These are phyloP conservation scores for Macropodus opercularis DNA, from an alignment of 2,797 vertebrate genomes.

Conservation along the genomic window DNA sequence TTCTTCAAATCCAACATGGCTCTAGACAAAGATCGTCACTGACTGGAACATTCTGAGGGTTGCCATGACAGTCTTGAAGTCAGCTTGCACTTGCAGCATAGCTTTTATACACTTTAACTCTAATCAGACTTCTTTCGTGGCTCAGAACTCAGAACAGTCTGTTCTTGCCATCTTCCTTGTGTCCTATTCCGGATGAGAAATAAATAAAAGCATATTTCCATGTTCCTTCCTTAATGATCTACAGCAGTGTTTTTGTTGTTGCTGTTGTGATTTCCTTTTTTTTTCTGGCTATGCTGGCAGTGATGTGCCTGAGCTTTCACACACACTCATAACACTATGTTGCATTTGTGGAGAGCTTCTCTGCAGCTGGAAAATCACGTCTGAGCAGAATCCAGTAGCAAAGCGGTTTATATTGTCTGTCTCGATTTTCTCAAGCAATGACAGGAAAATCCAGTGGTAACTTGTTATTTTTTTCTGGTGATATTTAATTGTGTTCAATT, in stretches of 20 bases:
- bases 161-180: slow-evolving; percentile 15
- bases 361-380: too few species aligned
- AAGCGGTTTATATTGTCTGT: too few species aligned
- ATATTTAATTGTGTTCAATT: too few species aligned
- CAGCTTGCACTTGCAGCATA: too few species aligned
- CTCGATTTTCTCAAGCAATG: too few species aligned
- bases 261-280: not conserved
- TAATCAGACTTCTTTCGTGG: not conserved
- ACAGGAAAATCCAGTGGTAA: too few species aligned
- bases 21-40: not conserved
- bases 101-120: not conserved
- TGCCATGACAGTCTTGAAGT: slow-evolving; percentile 15
- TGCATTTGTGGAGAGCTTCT: too few species aligned
- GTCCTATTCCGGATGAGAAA: slow-evolving; percentile 3
- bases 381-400: too few species aligned
- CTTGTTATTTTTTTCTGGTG: too few species aligned
- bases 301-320: not conserved
- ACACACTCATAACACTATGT: too few species aligned
- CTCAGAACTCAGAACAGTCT: slow-evolving; percentile 11
- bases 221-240: slow-evolving; percentile 18
- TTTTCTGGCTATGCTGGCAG: slow-evolving; percentile 6
- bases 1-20: not conserved
- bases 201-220: slow-evolving; percentile 22
- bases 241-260: not conserved
- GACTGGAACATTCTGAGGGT: not conserved